Conservation (phyloP, 2,113 vertebrate species). For the Bambusicola thoracicus region DNA sequence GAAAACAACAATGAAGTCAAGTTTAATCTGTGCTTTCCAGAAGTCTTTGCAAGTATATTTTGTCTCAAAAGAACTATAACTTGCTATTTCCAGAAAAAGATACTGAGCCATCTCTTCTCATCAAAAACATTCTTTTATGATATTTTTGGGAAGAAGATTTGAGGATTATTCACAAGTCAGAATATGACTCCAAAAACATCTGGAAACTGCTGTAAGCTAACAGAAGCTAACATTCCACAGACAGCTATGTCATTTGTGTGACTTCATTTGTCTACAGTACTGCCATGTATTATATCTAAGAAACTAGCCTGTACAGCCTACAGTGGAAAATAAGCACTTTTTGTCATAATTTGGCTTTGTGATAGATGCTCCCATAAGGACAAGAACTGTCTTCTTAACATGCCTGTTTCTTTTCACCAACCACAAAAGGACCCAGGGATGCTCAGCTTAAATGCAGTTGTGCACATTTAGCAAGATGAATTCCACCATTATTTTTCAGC, state of each 20-base stretch:
- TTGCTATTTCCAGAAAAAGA: background rate
- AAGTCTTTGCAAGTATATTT: background rate
- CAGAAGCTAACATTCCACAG: background rate
- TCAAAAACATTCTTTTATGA: background rate
- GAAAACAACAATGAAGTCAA: background rate
- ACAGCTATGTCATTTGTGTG: background rate
- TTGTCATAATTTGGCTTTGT: background rate
- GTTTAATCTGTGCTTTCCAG: background rate
- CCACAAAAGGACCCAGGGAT: background rate
- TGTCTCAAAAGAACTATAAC: background rate
- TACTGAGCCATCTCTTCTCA: background rate
- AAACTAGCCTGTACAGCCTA: background rate
- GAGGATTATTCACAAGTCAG: background rate
- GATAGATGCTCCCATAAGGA: background rate
- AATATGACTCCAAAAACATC: background rate
- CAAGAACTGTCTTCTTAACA: background rate
- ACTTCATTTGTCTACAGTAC: background rate
- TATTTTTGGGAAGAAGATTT: background rate
- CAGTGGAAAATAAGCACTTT: background rate
- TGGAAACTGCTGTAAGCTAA: background rate
- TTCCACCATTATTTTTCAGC: background rate
- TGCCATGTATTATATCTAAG: background rate
- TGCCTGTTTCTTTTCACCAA: background rate
- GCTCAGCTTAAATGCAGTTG: background rate
- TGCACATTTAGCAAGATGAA: background rate